Evolutionary conservation across 2,888 invertebrate genomes (phyloP).

Genomic region (Pachydiplax longipennis): DNA sequence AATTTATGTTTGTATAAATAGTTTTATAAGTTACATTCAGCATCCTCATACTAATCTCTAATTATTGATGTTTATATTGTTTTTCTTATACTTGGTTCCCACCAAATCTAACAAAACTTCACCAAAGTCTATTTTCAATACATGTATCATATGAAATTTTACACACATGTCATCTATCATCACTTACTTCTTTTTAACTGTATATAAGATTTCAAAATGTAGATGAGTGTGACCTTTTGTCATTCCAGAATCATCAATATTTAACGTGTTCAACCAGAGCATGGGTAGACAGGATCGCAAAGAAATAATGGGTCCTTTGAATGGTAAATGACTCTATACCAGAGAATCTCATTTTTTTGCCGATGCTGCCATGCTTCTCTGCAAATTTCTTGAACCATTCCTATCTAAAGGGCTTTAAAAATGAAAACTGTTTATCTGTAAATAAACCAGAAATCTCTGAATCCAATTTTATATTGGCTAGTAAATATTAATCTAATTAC

Average conservation of each 20-base stretch:
- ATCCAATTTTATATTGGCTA: neutral
- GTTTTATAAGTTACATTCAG: neutral
- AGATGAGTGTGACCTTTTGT: constrained; percentile 33
- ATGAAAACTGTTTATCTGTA: neutral
- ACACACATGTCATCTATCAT: neutral
- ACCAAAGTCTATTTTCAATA: neutral
- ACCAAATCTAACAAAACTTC: neutral
- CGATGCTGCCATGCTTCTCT: constrained; percentile 7
- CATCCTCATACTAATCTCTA: neutral
- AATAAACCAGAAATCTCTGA: neutral
- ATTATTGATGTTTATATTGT: neutral
- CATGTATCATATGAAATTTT: neutral
- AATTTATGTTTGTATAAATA: neutral
- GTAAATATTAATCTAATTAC: neutral
- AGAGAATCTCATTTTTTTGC: constrained; percentile 19
- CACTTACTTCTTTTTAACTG: neutral
- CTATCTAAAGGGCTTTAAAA: neutral
- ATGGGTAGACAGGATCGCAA: constrained; percentile 44
- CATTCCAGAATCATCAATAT: constrained; percentile 35
- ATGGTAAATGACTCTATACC: constrained; percentile 42
- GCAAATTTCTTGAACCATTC: neutral
- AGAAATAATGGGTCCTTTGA: constrained; percentile 34
- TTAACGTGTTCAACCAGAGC: constrained; percentile 36
- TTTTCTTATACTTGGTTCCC: neutral
- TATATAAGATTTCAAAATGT: constrained; percentile 7